phyloP scores from a whole-genome alignment of 2,888 invertebrate genomes.

The Mythimna lalbum region DNA sequence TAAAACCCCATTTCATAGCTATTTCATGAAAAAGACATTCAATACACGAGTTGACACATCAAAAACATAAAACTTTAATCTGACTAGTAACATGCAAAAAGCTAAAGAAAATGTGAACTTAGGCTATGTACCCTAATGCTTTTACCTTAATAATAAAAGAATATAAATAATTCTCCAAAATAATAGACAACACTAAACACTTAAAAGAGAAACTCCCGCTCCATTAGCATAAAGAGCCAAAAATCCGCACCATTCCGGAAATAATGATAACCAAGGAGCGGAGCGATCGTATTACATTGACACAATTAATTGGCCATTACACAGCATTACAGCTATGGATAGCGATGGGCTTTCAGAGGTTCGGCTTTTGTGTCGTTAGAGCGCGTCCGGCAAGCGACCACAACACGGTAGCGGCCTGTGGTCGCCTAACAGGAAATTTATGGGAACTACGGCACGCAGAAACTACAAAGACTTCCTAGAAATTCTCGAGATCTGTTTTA shows the following conservation, averaged over 20 bases:
- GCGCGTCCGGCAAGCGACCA: conserved; percentile 57
- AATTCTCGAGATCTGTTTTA: conserved; percentile 31
- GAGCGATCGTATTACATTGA: conserved; percentile 51
- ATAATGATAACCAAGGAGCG: conserved; percentile 54
- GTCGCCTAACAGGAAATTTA: conserved; percentile 60
- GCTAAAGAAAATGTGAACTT: too few relatives aligned
- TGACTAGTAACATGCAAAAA: too few relatives aligned
- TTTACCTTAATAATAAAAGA: too few relatives aligned
- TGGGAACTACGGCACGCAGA: conserved; percentile 46
- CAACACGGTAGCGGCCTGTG: conserved; percentile 57
- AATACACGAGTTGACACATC: too few relatives aligned
- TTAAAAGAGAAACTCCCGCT: conserved; percentile 12
- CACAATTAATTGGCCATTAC: conserved; percentile 62
- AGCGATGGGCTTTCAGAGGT: conserved; percentile 50
- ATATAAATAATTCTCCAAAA: background rate
- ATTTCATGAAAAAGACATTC: too few relatives aligned
- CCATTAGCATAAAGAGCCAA: conserved; percentile 46
- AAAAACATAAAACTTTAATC: too few relatives aligned
- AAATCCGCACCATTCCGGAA: conserved; percentile 42
- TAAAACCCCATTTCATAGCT: too few relatives aligned
- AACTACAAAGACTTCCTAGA: conserved; percentile 19
- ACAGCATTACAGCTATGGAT: conserved; percentile 40
- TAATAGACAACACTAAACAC: conserved; percentile 10
- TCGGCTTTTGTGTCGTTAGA: conserved; percentile 49
- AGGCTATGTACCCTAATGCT: too few relatives aligned